A percentile compares a stretch with the other conserved stretches of the same genome.
Conservation (phyloP, 2,797 vertebrate genomes). For the Lepus oiostolus region DNA sequence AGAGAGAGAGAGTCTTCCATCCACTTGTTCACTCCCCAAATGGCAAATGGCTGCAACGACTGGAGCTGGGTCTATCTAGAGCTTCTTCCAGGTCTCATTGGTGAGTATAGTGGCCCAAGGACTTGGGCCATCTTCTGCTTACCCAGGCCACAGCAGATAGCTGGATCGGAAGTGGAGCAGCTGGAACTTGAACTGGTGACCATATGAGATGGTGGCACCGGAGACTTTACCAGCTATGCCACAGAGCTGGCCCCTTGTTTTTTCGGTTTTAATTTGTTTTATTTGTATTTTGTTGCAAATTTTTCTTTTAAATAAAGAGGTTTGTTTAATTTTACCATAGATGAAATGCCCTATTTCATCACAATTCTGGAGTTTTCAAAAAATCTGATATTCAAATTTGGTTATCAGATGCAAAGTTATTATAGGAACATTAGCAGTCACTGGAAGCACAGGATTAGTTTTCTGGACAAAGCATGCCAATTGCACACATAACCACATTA, state of each 20-base stretch:
- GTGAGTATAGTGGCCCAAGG: no score
- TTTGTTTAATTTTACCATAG: neutral
- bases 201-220: no score
- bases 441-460: neutral
- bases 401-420: neutral
- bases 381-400: neutral
- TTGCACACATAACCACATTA: neutral
- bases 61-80: no score
- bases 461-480: neutral
- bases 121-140: no score
- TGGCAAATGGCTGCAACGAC: no score
- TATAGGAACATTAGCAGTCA: neutral
- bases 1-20: no score
- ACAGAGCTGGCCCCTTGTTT: neutral
- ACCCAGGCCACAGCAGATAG: no score
- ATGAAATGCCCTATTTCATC: neutral
- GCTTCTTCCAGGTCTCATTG: no score
- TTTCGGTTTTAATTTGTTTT: neutral
- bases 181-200: no score
- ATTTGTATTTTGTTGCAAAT: neutral
- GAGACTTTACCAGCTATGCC: no score
- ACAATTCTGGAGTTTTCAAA: neutral
- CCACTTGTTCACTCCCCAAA: no score
- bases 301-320: slow-evolving; percentile 38
- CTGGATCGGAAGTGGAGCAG: no score